Evolutionary conservation across 2,113 vertebrate genomes (phyloP), one percentile per base, ranked within the genome.

Genomic region (Heloderma charlesbogerti): DNA sequence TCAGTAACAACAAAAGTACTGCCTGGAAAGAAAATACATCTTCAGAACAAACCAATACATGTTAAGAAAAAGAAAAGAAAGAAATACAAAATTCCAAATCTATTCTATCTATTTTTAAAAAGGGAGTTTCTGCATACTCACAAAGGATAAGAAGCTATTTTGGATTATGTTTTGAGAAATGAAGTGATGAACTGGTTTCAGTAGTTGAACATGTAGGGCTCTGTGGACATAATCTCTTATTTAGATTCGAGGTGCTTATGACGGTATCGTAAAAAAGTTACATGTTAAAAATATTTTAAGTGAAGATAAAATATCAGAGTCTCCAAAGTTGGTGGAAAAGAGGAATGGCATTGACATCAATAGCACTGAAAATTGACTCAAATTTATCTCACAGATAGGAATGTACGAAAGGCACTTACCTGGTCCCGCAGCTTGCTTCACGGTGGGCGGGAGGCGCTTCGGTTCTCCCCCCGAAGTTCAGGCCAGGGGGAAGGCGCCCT

Each of bases 221-320:
- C n/a, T 43, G 6, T 87, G 20, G 60, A 54, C 1, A 12, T 75
- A 37, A 88, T 92, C 78, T 54, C 34, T 92, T 51, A 51, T 51
- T 93, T 63, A 63, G 20, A 93, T 20, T 86, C 3, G 18, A 90
- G 71, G 25, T 89, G 27, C 29, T 80, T 74, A 82, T 82, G 18
- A 90, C 4, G 6, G 1, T 74, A 4, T 88, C 89, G 57, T 90
- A 78, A 93, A 86, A n/a, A 74, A 31, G n/a, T 43, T 80, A n/a
- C 40, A 89, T 3, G 8, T 74, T 91, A 78, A 88, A 92, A 94
- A 85, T 29, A 88, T 5, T 2, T 89, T 72, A 92, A 18, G 51
- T 74, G 43, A 31, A n/a, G 20, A 0, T 81, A 71, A 84, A 69
- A 66, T 88, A 40, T 16, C 85, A 0, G 48, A 85, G 40, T 89